A percentile compares a stretch with the other conserved stretches of the same genome.
phyloP scores from a whole-genome alignment of 1,140 invertebrate species.

The Wasmannia auropunctata region DNA sequence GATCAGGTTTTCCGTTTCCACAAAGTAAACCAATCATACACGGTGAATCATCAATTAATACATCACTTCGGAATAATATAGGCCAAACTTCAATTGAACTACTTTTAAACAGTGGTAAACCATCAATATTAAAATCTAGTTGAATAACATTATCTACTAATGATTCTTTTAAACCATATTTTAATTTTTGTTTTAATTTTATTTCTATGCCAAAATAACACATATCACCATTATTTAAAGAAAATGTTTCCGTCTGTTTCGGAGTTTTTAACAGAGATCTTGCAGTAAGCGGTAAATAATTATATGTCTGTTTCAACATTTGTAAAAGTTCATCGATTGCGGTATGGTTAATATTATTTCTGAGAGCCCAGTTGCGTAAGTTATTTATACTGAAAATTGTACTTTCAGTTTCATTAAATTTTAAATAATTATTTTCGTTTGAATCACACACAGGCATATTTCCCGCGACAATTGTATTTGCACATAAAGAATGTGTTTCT shows the following conservation, averaged over 20 bases:
- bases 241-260: neutral
- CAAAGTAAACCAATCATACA: neutral
- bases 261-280: neutral
- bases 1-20: neutral
- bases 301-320: neutral
- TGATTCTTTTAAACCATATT: neutral
- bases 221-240: neutral
- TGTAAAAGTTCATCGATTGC: neutral
- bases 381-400: neutral
- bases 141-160: neutral
- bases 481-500: neutral
- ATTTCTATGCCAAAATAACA: neutral
- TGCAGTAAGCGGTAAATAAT: neutral
- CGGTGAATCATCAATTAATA: neutral
- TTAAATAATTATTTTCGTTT: neutral
- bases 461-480: neutral
- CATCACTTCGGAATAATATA: too few species aligned
- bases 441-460: neutral
- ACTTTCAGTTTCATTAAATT: neutral
- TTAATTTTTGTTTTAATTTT: neutral
- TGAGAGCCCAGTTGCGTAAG: neutral
- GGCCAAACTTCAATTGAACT: too few species aligned
- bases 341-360: neutral
- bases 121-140: neutral
- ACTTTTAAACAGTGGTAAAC: neutral